Evolutionary conservation across 2,888 invertebrate genomes (phyloP).

Genomic region (Papilio demoleus): DNA sequence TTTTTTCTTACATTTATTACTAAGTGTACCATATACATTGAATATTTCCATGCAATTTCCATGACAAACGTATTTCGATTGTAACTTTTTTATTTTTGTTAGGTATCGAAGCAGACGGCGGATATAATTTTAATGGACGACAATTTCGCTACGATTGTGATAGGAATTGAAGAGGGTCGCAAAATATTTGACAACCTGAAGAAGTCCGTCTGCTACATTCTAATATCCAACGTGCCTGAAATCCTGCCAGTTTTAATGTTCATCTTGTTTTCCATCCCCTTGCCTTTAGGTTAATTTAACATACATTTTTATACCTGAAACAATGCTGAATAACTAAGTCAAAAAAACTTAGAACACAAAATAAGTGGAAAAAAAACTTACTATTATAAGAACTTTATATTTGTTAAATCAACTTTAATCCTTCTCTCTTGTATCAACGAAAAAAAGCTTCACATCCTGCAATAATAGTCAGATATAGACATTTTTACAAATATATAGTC

Average conservation of each 20-base stretch:
- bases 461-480: too few species aligned
- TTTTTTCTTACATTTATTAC: neutral
- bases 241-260: constrained; percentile 91
- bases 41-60: too few species aligned
- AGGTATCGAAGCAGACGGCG: constrained; percentile 92
- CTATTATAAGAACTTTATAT: too few species aligned
- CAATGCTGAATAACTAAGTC: neutral
- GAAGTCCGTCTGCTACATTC: constrained; percentile 92
- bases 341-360: neutral
- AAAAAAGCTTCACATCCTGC: too few species aligned
- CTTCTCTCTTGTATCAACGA: too few species aligned
- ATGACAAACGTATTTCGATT: too few species aligned
- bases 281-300: constrained; percentile 83
- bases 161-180: constrained; percentile 92
- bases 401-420: too few species aligned
- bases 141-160: constrained; percentile 94
- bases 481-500: too few species aligned
- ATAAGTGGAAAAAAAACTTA: too few species aligned
- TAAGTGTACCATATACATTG: too few species aligned
- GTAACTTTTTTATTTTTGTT: constrained; percentile 36
- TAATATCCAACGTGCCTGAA: constrained; percentile 93
- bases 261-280: constrained; percentile 88
- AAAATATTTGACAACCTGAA: constrained; percentile 93
- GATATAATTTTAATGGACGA: constrained; percentile 95
- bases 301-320: constrained; percentile 15